phyloP scores from a whole-genome alignment of 2,113 vertebrate species.

The Psilopsiagon aurifrons region DNA sequence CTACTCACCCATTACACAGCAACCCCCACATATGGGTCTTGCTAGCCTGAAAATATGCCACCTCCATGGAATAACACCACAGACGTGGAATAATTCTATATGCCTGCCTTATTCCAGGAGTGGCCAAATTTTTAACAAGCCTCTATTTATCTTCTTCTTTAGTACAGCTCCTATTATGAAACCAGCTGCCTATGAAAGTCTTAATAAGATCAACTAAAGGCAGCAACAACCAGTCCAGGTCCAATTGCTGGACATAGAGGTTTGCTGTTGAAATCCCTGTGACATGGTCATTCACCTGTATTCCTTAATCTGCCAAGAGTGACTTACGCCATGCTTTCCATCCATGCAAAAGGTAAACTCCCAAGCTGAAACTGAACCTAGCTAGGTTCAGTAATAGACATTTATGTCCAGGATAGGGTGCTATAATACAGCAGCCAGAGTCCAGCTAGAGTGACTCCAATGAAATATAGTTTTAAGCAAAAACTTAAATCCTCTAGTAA shows the following conservation, averaged over 20 bases:
- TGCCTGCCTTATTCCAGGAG: neutral
- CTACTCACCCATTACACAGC: neutral
- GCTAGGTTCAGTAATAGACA: neutral
- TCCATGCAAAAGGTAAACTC: neutral
- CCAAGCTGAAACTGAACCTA: neutral
- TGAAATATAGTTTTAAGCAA: conserved; percentile 28
- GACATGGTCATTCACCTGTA: neutral
- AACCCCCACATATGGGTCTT: neutral
- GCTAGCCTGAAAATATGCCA: neutral
- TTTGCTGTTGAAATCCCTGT: neutral
- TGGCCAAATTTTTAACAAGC: neutral
- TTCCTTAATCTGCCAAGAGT: neutral
- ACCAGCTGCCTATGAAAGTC: neutral
- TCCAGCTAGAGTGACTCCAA: neutral
- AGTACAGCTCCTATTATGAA: neutral
- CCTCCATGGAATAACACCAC: neutral
- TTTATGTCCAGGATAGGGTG: neutral
- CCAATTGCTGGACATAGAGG: neutral
- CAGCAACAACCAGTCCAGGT: neutral
- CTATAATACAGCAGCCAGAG: conserved; percentile 20
- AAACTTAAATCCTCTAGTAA: conserved; percentile 25
- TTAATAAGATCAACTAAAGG: neutral
- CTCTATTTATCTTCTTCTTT: neutral
- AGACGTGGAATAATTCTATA: neutral
- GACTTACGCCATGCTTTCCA: neutral